Evolutionary conservation across 2,113 vertebrate genomes (phyloP), one percentile per base, ranked within the genome.

Genomic region (Phrynosoma blainvillii): DNA sequence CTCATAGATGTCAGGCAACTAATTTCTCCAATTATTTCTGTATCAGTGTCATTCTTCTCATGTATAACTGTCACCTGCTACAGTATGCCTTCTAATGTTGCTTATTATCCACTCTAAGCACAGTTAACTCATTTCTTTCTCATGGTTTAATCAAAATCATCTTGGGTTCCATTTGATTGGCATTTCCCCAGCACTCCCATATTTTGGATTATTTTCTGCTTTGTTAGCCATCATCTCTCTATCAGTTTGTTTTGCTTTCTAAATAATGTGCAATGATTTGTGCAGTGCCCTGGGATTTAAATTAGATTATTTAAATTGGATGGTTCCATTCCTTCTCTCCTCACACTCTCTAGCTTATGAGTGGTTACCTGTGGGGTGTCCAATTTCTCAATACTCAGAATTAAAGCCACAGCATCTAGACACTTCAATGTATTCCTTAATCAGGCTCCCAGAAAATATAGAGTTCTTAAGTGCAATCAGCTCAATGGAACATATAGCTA

Each of bases 11-110:
- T 92, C 90, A 94, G 92, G 84, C 91, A 96, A 95, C 56, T 78
- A 91, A 95, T 95, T 88, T 93, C 84, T 95, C 94, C 92, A 93
- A 94, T 96, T 96, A 93, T 93, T 95, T 95, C 87, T 95, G 93
- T 92, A 95, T 95, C 90, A 93, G 84, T 94, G 93, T 94, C 93
- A 94, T 90, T 94, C 89, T 93, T 96, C 92, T 73, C 86, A 88
- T 95, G 73, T 92, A 85, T 93, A 93, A 84, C 85, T 92, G 92
- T 95, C 90, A 89, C 87, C 92, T 92, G 81, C 82, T 89, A 90
- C 86, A 94, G 91, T 92, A 88, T 89, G 90, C 2, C 71, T 88
- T 79, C 42, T 89, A 87, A 86, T 80, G 68, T 82, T 94, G 47
- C 88, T 84, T 94, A 86, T 93, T 96, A 93, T 88, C 91, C 92